Base-by-base conservation (phyloP, 1,140 invertebrate species). In the Chlorops oryzae region DNA sequence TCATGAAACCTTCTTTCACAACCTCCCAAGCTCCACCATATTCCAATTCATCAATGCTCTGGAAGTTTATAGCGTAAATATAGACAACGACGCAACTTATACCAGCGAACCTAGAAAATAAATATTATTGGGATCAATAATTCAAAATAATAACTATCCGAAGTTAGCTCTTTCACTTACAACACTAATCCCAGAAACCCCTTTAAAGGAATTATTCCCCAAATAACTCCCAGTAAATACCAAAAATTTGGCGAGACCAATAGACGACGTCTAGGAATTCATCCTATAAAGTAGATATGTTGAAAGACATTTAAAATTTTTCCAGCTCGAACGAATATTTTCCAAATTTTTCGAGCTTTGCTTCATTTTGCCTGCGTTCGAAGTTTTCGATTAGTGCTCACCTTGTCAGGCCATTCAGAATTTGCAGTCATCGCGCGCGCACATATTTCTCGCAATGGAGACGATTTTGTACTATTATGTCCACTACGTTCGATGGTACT, bases 241-340 rank as follows among this genome's bases (percentile, higher is more conserved):
- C 94, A 59, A 98, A 78, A 5, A 88, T 81, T 78, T 98, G 95
- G 65, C 94, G 78, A 56, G 88, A 80, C 96, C 96, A 98, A 71
- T 98, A 98, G 57, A 98, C 90, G 3, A 97, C 92, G 77, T 98
- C 96, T 34, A 98, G 75, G 75, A 98, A 97, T 77, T 98, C 94
- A 73, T 98, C 95, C 92, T 98, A 71, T 53, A 81, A 80, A 47
- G 51, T 67, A 58, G 60, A 72, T 32, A 32, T 10, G 9, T 10
- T 32, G 9, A 32, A 15, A 32, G 28, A 32, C 28, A 32, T 9
- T 42, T 55, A 17, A 5, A 20, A 34, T 49, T n/a, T n/a, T n/a
- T n/a, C n/a, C n/a, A n/a, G n/a, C n/a, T n/a, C n/a, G n/a, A n/a
- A n/a, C n/a, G n/a, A n/a, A n/a, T n/a, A n/a, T n/a, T n/a, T n/a